phyloP scores from a whole-genome alignment of 2,888 invertebrate genomes.

The Caenorhabditis doughertyi region DNA sequence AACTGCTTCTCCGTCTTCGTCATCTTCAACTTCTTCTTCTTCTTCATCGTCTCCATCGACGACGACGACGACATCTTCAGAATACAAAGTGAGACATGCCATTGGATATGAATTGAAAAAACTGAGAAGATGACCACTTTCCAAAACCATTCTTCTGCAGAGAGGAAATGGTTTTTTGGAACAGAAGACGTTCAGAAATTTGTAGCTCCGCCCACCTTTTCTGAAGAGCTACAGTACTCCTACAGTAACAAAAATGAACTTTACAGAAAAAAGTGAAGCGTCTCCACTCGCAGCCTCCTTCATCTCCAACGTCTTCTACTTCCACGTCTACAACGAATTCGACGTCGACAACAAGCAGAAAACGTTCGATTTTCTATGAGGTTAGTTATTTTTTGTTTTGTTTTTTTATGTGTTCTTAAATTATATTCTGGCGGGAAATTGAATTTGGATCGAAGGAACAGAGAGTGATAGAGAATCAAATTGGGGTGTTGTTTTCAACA shows the following conservation, averaged over 20 bases:
- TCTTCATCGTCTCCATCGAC: conserved; percentile 23
- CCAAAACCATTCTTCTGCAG: background rate
- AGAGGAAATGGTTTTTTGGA: conserved; percentile 1
- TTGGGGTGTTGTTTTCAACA: too few relatives aligned
- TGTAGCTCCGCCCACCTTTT: background rate
- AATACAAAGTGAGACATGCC: conserved; percentile 50
- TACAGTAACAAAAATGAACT: too few relatives aligned
- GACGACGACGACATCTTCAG: conserved; percentile 33
- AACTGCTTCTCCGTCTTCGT: conserved; percentile 15
- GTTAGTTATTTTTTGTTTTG: conserved; percentile 27
- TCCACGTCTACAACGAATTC: too few relatives aligned
- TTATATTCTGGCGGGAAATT: too few relatives aligned
- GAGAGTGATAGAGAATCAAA: too few relatives aligned
- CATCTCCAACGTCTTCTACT: conserved; percentile 2
- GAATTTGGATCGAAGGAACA: too few relatives aligned
- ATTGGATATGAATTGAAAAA: conserved; percentile 39
- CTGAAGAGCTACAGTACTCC: background rate
- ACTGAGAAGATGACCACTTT: background rate
- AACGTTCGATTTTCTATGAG: conserved; percentile 64
- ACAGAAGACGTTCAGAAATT: background rate
- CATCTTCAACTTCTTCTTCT: conserved; percentile 26
- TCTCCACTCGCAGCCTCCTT: conserved; percentile 31
- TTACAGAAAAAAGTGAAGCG: conserved; percentile 50
- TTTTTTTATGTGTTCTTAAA: background rate
- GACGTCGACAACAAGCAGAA: conserved; percentile 20